Base-by-base conservation (phyloP, 2,797 vertebrate genomes). In the Bovichtus variegatus region DNA sequence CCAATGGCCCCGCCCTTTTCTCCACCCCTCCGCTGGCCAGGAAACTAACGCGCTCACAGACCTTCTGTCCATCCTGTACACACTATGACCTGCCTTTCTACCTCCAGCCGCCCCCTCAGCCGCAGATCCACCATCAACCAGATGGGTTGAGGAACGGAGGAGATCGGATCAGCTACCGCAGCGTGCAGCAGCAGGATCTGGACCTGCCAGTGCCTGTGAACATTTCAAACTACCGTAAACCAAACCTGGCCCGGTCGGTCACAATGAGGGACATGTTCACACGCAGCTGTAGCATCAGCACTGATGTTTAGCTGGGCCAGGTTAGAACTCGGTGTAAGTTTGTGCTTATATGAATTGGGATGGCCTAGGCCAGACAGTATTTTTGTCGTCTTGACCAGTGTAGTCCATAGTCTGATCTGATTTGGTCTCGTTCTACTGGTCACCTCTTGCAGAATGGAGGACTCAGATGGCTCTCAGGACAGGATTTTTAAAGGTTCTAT, bases 261-360 rank as follows among this genome's bases (percentile, higher is more conserved):
- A 98, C 98, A 93, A 97, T 99, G 97, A 96, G 97, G 15, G 97
- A 98, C 78, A 97, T 97, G 84, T 98, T 99, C 87, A 95, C 96
- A 9, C 96, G 98, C 73, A 99, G 97, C 95, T 97, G 97, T 71
- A 99, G 98, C 91, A 96, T 99, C 92, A 99, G 98, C 95, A 99
- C 98, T 0, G 98, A 99, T 1, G 98, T 99, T 78, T 99, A 96
- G 96, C 82, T 43, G 53, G 21, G 27, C 5, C 11, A 49, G 46
- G 23, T 5, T 40, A 49, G 55, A 57, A 29, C 38, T 50, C 3
- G 3, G 10, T 27, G 57, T 65, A 44, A 44, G 27, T 34, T 49
- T 31, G 29, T 59, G 27, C 27, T 70, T 46, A 38, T 63, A 79
- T 61, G 43, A 68, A 50, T 6, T 58, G 25, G 31, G 55, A 66